phyloP scores from a whole-genome alignment of 2,888 invertebrate genomes.

The Euspilapteryx auroguttella region DNA sequence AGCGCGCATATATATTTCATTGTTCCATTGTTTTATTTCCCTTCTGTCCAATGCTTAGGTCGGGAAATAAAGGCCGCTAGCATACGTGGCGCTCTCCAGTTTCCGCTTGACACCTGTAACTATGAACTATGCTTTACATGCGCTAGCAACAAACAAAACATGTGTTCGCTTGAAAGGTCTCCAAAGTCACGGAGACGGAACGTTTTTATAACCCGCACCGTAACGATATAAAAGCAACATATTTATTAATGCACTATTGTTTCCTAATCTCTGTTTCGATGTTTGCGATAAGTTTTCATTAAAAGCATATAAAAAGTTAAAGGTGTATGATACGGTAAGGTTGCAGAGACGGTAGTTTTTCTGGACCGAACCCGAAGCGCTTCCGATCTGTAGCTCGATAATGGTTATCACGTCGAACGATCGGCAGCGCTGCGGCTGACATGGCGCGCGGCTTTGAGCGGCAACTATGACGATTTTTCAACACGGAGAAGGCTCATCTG shows the following conservation, averaged over 20 bases:
- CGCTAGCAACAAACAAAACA: constrained; percentile 1
- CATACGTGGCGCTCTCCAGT: constrained; percentile 7
- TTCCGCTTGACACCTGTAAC: constrained; percentile 19
- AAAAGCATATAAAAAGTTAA: constrained; percentile 31
- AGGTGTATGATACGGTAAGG: constrained; percentile 30
- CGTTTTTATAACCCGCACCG: constrained; percentile 35
- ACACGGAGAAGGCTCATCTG: constrained; percentile 9
- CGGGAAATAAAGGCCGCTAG: constrained; percentile 20
- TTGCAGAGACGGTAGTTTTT: constrained; percentile 29
- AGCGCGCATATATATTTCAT: constrained; percentile 34
- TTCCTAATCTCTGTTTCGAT: constrained; percentile 45
- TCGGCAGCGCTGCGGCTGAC: constrained; percentile 27
- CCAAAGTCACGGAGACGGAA: constrained; percentile 28
- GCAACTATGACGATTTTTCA: constrained; percentile 29
- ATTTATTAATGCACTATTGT: constrained; percentile 54
- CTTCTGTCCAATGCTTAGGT: constrained; percentile 24
- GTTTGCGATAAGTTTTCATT: constrained; percentile 43
- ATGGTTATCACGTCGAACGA: constrained; percentile 30
- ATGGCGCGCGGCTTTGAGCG: constrained; percentile 20
- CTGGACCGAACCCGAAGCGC: constrained; percentile 25
- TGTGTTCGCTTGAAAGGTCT: constrained; percentile 2
- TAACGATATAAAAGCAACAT: constrained; percentile 18
- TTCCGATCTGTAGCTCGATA: constrained; percentile 36
- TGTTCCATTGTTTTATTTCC: constrained; percentile 35
- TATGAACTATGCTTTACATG: constrained; percentile 2